These are phyloP conservation scores for Peromyscus nudipes DNA, from an alignment of 2,797 vertebrate species.

Conservation along the genomic window DNA sequence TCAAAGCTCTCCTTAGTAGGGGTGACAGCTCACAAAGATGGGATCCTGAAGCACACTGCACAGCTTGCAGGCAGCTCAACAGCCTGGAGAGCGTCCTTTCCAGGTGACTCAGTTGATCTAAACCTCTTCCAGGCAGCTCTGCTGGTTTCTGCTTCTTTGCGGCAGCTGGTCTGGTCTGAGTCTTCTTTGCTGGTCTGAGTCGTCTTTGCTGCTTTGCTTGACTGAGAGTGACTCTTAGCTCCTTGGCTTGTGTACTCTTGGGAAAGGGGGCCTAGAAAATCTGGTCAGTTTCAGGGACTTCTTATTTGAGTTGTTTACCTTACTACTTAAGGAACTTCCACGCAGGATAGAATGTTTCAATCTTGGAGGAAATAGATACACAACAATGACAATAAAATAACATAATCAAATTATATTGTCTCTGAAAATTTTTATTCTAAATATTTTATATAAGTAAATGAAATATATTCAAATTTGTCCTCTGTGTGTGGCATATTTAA, in stretches of 20 bases:
- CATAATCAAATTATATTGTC: neutral
- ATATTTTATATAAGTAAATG: neutral
- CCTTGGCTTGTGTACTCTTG: neutral
- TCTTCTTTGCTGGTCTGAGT: neutral
- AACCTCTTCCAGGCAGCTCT: neutral
- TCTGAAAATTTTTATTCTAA: neutral
- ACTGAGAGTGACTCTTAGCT: neutral
- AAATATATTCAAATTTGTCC: neutral
- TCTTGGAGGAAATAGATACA: neutral
- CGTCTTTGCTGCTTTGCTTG: neutral
- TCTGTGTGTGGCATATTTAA: constrained; percentile 6
- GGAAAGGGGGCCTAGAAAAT: neutral
- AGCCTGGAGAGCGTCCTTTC: too few relatives aligned
- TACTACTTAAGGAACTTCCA: neutral
- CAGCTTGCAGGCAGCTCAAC: neutral
- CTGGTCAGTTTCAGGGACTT: neutral
- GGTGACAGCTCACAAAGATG: neutral
- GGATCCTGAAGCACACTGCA: neutral
- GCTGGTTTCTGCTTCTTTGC: neutral
- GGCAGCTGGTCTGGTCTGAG: neutral
- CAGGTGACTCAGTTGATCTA: neutral
- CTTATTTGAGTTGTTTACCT: neutral
- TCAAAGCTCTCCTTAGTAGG: neutral
- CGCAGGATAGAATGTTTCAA: neutral
- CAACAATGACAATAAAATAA: neutral